A percentile compares a stretch with the other conserved stretches of the same genome.
Conservation (phyloP, 1,140 invertebrate species). For the Drosophila baimaii region DNA sequence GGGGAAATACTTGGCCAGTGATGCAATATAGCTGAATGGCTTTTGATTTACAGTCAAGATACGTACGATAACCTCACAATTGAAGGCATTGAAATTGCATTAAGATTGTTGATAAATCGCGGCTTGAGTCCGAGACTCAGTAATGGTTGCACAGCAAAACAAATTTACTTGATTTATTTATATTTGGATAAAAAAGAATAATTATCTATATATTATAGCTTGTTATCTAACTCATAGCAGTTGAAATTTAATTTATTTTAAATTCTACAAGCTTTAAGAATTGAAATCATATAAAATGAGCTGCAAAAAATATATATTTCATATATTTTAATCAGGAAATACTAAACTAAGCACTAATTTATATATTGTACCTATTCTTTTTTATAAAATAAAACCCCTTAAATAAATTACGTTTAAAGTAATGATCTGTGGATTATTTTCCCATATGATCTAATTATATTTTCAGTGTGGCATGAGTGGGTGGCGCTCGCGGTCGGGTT, state of each 20-base stretch:
- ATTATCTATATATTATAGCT: no score
- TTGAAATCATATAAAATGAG: no score
- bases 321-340: background rate
- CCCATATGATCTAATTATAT: background rate
- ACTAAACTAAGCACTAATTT: background rate
- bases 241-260: no score
- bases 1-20: conserved; percentile 61
- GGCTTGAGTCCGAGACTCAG: background rate
- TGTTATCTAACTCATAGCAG: no score
- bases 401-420: background rate
- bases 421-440: background rate
- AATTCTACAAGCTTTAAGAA: no score
- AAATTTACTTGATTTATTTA: no score
- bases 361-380: background rate
- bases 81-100: conserved; percentile 64
- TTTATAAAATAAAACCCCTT: background rate
- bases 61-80: conserved; percentile 54
- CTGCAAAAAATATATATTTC: no score
- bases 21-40: conserved; percentile 60
- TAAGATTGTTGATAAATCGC: conserved; percentile 63
- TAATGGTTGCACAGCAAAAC: conserved; percentile 15
- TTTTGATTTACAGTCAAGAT: conserved; percentile 71
- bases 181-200: no score
- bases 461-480: conserved; percentile 12
- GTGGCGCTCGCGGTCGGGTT: conserved; percentile 43